Evolutionary conservation across 1,140 invertebrate genomes (phyloP), one percentile per base, ranked within the genome.

Genomic region (Onthophagus taurus): DNA sequence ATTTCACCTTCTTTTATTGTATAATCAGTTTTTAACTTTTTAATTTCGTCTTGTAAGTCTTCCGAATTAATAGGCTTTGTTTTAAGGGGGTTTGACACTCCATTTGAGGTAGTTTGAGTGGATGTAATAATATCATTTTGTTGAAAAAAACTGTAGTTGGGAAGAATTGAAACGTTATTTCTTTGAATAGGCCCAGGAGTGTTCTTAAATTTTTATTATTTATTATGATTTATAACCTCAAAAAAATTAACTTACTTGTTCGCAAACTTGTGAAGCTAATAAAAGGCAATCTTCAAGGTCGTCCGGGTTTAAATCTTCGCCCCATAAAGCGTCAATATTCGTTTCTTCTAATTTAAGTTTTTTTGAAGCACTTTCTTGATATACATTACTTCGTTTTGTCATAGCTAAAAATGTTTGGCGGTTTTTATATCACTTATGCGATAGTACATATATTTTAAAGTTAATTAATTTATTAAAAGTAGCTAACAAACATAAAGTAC

Each of bases 1-100:
- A 56, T 44, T 47, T 59, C 57, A 8, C 57, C 57, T 29, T 48
- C 50, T 54, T 59, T 57, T 21, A 49, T 49, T 42, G 47, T 37
- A 42, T 42, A 52, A 39, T 50, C 39, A 7, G 46, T 17, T 34
- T 50, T 45, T 14, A 54, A 42, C 33, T 29, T 23, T 39, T 44
- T 29, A 2, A 55, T 26, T 47, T 50, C 43, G n/a, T 42, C 19
- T 34, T 56, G 35, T 20, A 53, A 35, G 26, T 49, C 44, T 34
- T 17, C 11, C 6, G 41, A 16, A 34, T 38, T 14, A 9, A 23
- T n/a, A 8, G 7, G 8, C 7, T 12, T 36, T 30, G 11, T 8
- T 18, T 36, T 45, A 26, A 29, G 17, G 4, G 12, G 6, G 31
- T n/a, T 34, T 34, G 31, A 34, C 5, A 34, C 21, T 18, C 3